phyloP scores from a whole-genome alignment of 2,888 invertebrate species.

The Trissolcus brochymenae region DNA sequence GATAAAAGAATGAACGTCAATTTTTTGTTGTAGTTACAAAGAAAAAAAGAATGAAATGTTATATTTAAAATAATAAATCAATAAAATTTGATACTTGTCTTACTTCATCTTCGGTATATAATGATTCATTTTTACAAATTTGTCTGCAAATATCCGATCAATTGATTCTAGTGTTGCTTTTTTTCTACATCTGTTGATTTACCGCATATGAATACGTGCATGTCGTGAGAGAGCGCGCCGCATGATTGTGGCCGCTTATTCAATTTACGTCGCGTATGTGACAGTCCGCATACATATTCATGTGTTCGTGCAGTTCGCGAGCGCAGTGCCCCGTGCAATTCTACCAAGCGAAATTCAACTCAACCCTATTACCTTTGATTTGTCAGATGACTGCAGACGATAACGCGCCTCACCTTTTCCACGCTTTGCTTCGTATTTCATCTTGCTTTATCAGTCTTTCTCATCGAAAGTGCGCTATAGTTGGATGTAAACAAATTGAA shows the following conservation, averaged over 20 bases:
- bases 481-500: no score
- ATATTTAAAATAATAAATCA: no score
- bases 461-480: no score
- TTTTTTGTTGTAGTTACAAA: no score
- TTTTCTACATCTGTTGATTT: slow-evolving; percentile 9
- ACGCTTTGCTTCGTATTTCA: slow-evolving; percentile 13
- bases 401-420: slow-evolving; percentile 50
- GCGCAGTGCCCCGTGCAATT: slow-evolving; percentile 57
- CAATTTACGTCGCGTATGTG: slow-evolving; percentile 37
- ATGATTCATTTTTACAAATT: no score
- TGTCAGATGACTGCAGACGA: slow-evolving; percentile 72
- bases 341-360: slow-evolving; percentile 68
- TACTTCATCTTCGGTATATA: no score
- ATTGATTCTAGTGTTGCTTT: no score
- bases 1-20: no score
- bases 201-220: slow-evolving; percentile 17
- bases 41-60: no score
- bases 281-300: slow-evolving; percentile 44
- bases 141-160: no score
- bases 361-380: slow-evolving; percentile 73
- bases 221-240: slow-evolving; percentile 8
- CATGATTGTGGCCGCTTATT: slow-evolving; percentile 38
- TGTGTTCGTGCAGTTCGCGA: slow-evolving; percentile 28
- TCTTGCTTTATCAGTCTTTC: no score
- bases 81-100: no score